Percentiles rank a stretch among this genome's conserved stretches.
Conservation (phyloP, 1,140 invertebrate species). For the Pseudomyrmex gracilis region DNA sequence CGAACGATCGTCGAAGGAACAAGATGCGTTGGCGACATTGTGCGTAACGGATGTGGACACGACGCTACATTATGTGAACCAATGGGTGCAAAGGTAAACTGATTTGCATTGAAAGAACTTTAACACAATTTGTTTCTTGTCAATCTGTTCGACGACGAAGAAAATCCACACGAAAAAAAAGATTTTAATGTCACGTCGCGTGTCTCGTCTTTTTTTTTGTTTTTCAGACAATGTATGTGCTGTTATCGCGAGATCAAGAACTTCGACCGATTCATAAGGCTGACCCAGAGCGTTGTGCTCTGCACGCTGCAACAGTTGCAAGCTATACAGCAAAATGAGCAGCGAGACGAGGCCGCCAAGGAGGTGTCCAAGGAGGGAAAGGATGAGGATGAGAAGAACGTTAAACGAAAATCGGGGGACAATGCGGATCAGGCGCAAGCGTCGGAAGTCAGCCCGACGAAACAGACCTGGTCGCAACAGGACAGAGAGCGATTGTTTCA, state of each 20-base stretch:
- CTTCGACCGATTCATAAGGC: conserved; percentile 94
- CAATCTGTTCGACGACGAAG: not conserved
- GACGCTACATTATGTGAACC: conserved; percentile 83
- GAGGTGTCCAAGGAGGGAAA: conserved; percentile 70
- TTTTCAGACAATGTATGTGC: conserved; percentile 95
- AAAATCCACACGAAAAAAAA: too few species aligned
- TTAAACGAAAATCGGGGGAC: conserved; percentile 71
- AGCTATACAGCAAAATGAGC: conserved; percentile 88
- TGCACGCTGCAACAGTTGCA: conserved; percentile 91
- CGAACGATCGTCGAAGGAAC: conserved; percentile 81
- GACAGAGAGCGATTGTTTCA: conserved; percentile 92
- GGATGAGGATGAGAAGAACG: conserved; percentile 74
- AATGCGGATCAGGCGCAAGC: conserved; percentile 58
- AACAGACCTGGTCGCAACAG: conserved; percentile 88
- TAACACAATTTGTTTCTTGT: not conserved
- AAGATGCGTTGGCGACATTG: conserved; percentile 79
- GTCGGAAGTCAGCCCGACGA: conserved; percentile 63
- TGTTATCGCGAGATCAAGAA: conserved; percentile 96
- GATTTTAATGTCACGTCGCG: not conserved
- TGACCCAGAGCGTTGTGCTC: conserved; percentile 93
- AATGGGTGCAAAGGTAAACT: conserved; percentile 83
- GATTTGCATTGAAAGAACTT: conserved; percentile 4
- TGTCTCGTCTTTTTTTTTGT: conserved; percentile 14
- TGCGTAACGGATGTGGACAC: conserved; percentile 82
- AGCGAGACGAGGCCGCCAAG: conserved; percentile 78